Conservation (phyloP, 1,140 invertebrate genomes). For the Cyphomyrmex costatus region DNA sequence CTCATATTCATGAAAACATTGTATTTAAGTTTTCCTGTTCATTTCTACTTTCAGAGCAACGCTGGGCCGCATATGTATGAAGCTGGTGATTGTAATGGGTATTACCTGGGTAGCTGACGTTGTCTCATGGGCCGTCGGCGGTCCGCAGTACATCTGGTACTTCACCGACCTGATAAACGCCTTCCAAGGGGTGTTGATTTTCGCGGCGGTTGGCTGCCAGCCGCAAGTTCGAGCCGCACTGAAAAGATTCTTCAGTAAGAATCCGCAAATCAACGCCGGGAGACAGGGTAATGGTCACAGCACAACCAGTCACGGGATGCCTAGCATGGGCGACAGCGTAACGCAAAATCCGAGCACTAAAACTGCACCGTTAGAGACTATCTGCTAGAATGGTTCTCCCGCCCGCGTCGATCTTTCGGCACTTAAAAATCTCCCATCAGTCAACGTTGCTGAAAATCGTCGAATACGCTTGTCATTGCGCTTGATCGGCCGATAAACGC, state of each 20-base stretch:
- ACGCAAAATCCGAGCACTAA: constrained; percentile 91
- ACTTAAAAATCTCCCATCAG: neutral
- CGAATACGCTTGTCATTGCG: neutral
- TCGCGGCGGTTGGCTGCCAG: constrained; percentile 95
- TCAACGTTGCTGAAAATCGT: neutral
- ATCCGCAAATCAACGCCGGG: constrained; percentile 87
- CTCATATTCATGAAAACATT: neutral
- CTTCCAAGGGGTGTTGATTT: constrained; percentile 95
- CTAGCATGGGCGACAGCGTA: constrained; percentile 91
- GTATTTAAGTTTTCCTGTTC: neutral
- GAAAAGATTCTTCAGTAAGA: constrained; percentile 89
- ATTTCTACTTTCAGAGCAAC: constrained; percentile 88
- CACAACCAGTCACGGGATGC: constrained; percentile 91
- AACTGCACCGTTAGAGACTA: constrained; percentile 88
- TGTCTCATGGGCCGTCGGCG: constrained; percentile 91
- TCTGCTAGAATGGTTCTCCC: constrained; percentile 83
- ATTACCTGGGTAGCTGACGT: constrained; percentile 95
- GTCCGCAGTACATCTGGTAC: constrained; percentile 93
- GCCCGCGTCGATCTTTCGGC: neutral
- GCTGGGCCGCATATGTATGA: constrained; percentile 92
- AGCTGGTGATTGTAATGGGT: constrained; percentile 95
- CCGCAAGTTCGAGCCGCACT: constrained; percentile 92
- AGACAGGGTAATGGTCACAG: constrained; percentile 87
- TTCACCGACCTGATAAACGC: constrained; percentile 94
- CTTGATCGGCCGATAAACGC: neutral